phyloP scores from a whole-genome alignment of 2,113 vertebrate species.

The Aegithalos caudatus region DNA sequence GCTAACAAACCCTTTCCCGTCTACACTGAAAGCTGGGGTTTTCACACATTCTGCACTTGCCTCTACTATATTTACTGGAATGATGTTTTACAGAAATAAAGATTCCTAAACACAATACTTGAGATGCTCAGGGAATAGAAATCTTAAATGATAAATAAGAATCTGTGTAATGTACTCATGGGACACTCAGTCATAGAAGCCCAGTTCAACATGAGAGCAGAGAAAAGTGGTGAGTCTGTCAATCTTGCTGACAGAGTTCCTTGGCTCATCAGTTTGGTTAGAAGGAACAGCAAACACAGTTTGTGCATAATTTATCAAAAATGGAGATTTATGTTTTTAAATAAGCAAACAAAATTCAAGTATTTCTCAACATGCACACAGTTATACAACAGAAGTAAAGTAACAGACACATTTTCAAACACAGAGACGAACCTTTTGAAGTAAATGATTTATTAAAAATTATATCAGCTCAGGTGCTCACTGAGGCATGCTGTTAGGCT shows the following conservation, averaged over 20 bases:
- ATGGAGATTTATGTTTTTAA: neutral
- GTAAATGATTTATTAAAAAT: neutral
- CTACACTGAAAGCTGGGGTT: neutral
- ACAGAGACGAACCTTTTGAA: neutral
- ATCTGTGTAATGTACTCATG: neutral
- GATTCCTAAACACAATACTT: neutral
- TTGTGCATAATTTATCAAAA: neutral
- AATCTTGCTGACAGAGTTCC: neutral
- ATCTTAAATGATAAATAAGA: neutral
- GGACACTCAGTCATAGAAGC: neutral
- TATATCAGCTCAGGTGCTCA: neutral
- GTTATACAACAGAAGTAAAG: neutral
- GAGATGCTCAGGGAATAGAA: neutral
- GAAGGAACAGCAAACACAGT: neutral
- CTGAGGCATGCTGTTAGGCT: neutral
- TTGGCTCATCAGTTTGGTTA: neutral
- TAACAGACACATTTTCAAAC: neutral
- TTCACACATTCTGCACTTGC: neutral
- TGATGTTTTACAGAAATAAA: neutral
- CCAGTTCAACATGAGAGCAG: neutral
- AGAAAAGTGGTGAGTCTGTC: fast-evolving
- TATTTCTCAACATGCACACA: neutral
- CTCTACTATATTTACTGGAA: neutral
- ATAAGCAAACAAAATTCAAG: neutral
- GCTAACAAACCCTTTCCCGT: neutral